A percentile compares a stretch with the other conserved stretches of the same genome.
phyloP scores from a whole-genome alignment of 2,888 invertebrate genomes.

The Abrostola tripartita region DNA sequence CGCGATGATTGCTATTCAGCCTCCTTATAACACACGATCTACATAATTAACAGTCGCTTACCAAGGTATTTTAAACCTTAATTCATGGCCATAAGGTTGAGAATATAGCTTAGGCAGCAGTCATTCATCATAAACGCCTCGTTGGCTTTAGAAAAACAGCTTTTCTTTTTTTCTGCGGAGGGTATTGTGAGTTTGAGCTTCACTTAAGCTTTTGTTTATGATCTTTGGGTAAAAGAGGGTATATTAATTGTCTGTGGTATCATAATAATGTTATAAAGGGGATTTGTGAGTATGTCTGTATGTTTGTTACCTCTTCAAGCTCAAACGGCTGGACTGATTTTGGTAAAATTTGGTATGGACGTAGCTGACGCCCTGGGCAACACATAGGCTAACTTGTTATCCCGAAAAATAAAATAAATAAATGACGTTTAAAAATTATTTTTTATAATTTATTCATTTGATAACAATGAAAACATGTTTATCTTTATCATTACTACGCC shows the following conservation, averaged over 20 bases:
- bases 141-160: constrained; percentile 39
- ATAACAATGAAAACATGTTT: too few relatives aligned
- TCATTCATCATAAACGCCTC: constrained; percentile 41
- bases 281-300: too few relatives aligned
- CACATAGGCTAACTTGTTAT: too few relatives aligned
- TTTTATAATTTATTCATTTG: too few relatives aligned
- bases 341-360: too few relatives aligned
- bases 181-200: constrained; percentile 34
- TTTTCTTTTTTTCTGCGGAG: constrained; percentile 29
- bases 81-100: neutral
- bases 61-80: constrained; percentile 26
- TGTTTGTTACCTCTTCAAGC: too few relatives aligned
- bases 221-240: constrained; percentile 33
- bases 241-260: neutral
- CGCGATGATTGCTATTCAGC: constrained; percentile 26
- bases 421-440: too few relatives aligned
- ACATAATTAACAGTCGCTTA: constrained; percentile 41
- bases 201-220: constrained; percentile 37
- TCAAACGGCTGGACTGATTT: too few relatives aligned
- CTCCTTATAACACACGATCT: constrained; percentile 22
- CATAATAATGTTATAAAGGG: too few relatives aligned
- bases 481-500: too few relatives aligned
- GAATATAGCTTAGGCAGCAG: neutral
- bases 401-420: too few relatives aligned
- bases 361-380: too few relatives aligned